Evolutionary conservation across 2,113 vertebrate genomes (phyloP), one percentile per base, ranked within the genome.

Genomic region (Hoplias malabaricus): DNA sequence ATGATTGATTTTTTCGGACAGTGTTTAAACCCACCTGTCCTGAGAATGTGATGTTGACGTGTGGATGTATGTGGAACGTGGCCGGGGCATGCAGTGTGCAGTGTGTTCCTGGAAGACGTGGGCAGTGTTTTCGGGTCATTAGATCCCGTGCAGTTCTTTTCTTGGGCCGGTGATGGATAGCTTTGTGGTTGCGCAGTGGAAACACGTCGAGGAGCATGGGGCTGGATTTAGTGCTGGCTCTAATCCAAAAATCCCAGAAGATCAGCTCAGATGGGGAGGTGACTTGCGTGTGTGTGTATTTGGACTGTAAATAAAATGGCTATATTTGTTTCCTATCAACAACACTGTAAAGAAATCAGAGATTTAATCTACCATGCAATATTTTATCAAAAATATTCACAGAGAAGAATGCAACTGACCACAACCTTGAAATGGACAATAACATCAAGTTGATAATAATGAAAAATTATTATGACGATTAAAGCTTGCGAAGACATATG

Each of bases 161-260:
- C 57, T 2, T 29, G 1, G 29, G 13, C 1, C 59, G 10, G 31
- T 4, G 42, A 36, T 27, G 42, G 50, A 71, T 12, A 3, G 29
- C 29, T 34, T 67, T 33, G 25, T 56, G 48, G 12, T 76, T 48
- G 40, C 53, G 54, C 31, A 77, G 66, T 77, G 75, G 66, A 77
- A 77, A 69, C 40, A 69, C 31, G 66, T 77, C 75, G 40, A 62
- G 40, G 71, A 38, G 21, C 23, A 29, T 33, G 16, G 21, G 27
- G 19, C 19, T 61, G 38, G 75, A 69, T 33, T 69, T 77, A 69
- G 31, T n/a, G 59, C 65, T 8, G 11, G 12, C 61, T 57, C 27
- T 77, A 69, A 69, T 69, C 27, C 53, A 77, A 10, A 31, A 53
- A 75, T 48, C 72, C 33, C 11, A 59, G 65, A 23, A 40, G 36